Evolutionary conservation across 2,888 invertebrate species (phyloP).

Genomic region (Polymixis flavicincta): DNA sequence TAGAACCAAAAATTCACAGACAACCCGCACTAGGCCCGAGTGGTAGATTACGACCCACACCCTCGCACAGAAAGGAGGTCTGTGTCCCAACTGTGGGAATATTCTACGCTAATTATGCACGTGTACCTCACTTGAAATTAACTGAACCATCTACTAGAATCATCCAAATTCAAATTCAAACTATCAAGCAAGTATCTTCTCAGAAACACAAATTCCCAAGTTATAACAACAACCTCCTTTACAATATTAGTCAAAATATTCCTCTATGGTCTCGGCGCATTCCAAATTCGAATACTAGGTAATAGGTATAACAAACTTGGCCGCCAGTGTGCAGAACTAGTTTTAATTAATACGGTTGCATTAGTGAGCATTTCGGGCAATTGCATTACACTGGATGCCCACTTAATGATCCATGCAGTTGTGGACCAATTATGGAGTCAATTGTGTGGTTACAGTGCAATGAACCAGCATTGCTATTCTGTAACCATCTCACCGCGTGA

Average conservation of each 20-base stretch:
- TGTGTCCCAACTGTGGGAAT: too few relatives aligned
- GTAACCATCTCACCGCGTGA: too few relatives aligned
- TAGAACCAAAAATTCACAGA: too few relatives aligned
- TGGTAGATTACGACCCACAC: too few relatives aligned
- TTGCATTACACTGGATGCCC: conserved; percentile 67
- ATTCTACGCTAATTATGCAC: too few relatives aligned
- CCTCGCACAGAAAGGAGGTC: too few relatives aligned
- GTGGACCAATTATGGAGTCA: conserved; percentile 55
- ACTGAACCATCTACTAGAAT: neutral
- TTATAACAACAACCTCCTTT: conserved; percentile 15
- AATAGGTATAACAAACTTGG: conserved; percentile 56
- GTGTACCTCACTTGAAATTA: neutral
- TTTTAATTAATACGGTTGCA: conserved; percentile 73
- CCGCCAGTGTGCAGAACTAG: conserved; percentile 55
- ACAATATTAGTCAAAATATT: conserved; percentile 34
- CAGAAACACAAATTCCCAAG: conserved; percentile 2
- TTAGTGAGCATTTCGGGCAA: conserved; percentile 70
- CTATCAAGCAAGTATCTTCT: conserved; percentile 1
- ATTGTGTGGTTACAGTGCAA: conserved; percentile 45
- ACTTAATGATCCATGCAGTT: conserved; percentile 67
- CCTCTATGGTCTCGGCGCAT: neutral
- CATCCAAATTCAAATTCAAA: conserved; percentile 4
- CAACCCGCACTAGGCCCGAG: too few relatives aligned
- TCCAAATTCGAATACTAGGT: conserved; percentile 46
- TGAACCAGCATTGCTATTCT: too few relatives aligned